These are phyloP conservation scores for Brachypteracias leptosomus DNA, from an alignment of 2,113 vertebrate species.

Conservation along the genomic window DNA sequence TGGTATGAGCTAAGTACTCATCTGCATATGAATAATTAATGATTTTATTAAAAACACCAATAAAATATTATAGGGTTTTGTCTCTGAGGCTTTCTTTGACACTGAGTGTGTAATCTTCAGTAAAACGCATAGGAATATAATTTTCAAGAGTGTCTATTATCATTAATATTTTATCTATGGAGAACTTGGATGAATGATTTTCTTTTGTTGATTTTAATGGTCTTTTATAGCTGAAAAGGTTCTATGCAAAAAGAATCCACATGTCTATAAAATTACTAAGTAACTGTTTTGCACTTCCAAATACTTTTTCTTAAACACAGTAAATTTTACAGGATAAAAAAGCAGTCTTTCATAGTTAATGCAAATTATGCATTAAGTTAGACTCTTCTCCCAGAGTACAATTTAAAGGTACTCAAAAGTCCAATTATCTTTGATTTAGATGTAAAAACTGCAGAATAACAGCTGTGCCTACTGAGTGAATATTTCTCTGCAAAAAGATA, in stretches of 20 bases:
- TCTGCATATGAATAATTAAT: background rate
- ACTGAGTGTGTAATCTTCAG: background rate
- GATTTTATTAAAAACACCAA: background rate
- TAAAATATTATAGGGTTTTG: background rate
- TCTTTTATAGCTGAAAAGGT: conserved; percentile 24
- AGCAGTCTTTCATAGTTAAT: conserved; percentile 60
- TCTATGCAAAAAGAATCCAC: conserved; percentile 19
- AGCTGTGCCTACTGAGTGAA: conserved; percentile 62
- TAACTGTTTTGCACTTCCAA: conserved; percentile 46
- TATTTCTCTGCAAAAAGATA: conserved; percentile 60
- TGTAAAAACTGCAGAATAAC: conserved; percentile 70
- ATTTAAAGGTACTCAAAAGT: conserved; percentile 73
- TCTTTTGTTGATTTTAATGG: conserved; percentile 56
- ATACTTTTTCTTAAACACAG: conserved; percentile 51
- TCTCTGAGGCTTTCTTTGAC: background rate
- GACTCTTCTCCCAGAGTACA: conserved; percentile 66
- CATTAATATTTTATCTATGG: conserved; percentile 39
- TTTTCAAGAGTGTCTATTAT: conserved; percentile 45
- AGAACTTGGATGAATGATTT: conserved; percentile 49
- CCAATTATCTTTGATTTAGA: conserved; percentile 76
- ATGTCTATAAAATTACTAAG: conserved; percentile 27
- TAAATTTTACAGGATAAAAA: conserved; percentile 69
- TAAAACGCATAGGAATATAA: conserved; percentile 27
- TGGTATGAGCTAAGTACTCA: background rate
- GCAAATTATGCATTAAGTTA: conserved; percentile 71